Base-by-base conservation (phyloP, 2,888 invertebrate species). In the Pseudococcus viburni region DNA sequence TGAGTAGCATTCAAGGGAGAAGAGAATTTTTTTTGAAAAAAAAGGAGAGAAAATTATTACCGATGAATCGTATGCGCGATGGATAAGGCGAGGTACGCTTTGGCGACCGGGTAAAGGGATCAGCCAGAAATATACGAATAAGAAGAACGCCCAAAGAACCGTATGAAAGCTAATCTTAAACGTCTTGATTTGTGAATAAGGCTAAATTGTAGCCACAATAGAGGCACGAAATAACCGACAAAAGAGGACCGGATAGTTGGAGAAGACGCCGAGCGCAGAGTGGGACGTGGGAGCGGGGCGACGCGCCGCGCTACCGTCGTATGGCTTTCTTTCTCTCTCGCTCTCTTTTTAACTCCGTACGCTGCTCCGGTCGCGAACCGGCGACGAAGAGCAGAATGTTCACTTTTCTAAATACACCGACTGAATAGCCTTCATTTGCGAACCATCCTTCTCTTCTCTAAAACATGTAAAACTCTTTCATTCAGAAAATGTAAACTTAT, bases 201-300 rank as follows among this genome's bases (percentile, higher is more conserved):
- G 80, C 87, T 87, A 87, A 87, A 87, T 87, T 87, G 87, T 87
- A 87, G 87, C 87, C 87, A 87, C 87, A 87, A 87, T 87, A 87
- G 87, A 77, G 77, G 87, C 87, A 87, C 87, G 80, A 87, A 87
- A 87, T 86, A 86, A 86, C 86, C 86, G 86, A 86, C 86, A 86
- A 86, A 86, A 87, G 87, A 87, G 87, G 87, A 87, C 80, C 87
- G 87, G 87, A 80, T 87, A 87, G 87, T 51, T 83, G 87, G 48
- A 26, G 33, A 42, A 22, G 22, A 48, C 26, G 87, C 83, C 26
- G 26, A 22, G 11, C 48, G 33, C 26, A 15, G 22, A 48, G 19
- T 33, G 83, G 59, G 77, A 59, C 12, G 73, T 33, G 26, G 77
- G 17, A 59, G 33, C 48, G 22, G 51, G 11, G 86, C 68, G 42